phyloP scores from a whole-genome alignment of 1,140 invertebrate genomes.

The Apis florea region DNA sequence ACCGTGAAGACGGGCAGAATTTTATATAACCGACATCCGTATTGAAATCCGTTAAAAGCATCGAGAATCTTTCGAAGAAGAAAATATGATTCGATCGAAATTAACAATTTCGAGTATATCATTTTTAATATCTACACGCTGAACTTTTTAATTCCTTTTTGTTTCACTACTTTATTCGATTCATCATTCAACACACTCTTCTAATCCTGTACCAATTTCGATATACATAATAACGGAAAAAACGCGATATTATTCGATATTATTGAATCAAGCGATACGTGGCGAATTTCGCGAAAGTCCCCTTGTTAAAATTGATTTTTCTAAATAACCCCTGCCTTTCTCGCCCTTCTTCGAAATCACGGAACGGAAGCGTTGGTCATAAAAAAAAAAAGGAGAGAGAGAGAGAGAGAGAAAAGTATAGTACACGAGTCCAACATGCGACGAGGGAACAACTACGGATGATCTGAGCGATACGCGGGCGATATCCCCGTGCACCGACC shows the following conservation, averaged over 20 bases:
- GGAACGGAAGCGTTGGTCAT: neutral
- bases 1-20: neutral
- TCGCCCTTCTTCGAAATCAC: neutral
- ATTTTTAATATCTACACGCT: too few relatives aligned
- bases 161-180: too few relatives aligned
- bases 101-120: too few relatives aligned
- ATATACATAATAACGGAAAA: too few relatives aligned
- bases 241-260: too few relatives aligned
- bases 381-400: neutral
- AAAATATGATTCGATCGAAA: neutral
- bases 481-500: neutral
- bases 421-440: neutral
- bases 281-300: too few relatives aligned
- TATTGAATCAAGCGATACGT: too few relatives aligned
- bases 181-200: too few relatives aligned
- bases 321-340: neutral
- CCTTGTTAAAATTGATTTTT: neutral
- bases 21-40: neutral
- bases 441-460: neutral
- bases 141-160: too few relatives aligned
- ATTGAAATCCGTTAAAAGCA: conserved; percentile 25
- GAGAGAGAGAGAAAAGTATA: neutral
- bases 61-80: neutral
- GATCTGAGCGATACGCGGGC: neutral
- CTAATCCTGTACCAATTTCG: too few relatives aligned